Percentiles rank a stretch among this genome's conserved stretches.
Conservation (phyloP, 2,888 invertebrate species). For the Pimpla rufipes region DNA sequence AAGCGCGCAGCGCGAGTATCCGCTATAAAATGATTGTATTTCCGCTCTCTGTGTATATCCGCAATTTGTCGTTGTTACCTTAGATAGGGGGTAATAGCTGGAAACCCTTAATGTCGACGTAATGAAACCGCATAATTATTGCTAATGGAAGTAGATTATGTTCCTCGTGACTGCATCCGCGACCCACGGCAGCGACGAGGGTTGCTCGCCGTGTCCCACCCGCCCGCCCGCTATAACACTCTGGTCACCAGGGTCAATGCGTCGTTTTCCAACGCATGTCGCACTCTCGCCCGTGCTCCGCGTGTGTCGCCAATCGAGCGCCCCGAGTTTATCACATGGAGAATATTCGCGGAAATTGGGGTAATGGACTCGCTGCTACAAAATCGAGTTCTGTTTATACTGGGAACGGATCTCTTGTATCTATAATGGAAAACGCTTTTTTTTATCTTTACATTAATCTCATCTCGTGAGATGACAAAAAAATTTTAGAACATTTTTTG, state of each 20-base stretch:
- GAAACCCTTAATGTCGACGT: not conserved
- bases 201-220: constrained; percentile 2
- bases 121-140: constrained; percentile 21
- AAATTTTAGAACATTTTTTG: too few species aligned
- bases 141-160: constrained; percentile 8
- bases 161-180: constrained; percentile 2
- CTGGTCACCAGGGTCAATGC: constrained; percentile 23
- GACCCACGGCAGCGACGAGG: not conserved
- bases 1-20: too few species aligned
- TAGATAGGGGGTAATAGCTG: not conserved
- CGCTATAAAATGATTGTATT: not conserved
- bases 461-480: too few species aligned
- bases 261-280: constrained; percentile 22
- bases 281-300: not conserved
- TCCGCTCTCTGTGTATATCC: too few species aligned
- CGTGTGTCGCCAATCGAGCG: constrained; percentile 1
- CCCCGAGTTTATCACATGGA: constrained; percentile 1
- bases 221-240: not conserved
- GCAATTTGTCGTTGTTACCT: not conserved
- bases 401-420: not conserved
- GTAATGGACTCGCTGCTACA: constrained; percentile 15
- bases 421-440: too few species aligned
- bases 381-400: not conserved
- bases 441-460: too few species aligned
- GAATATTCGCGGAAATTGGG: constrained; percentile 7